A percentile compares a stretch with the other conserved stretches of the same genome.
phyloP scores from a whole-genome alignment of 1,140 invertebrate species.

The Trichoplusia ni region DNA sequence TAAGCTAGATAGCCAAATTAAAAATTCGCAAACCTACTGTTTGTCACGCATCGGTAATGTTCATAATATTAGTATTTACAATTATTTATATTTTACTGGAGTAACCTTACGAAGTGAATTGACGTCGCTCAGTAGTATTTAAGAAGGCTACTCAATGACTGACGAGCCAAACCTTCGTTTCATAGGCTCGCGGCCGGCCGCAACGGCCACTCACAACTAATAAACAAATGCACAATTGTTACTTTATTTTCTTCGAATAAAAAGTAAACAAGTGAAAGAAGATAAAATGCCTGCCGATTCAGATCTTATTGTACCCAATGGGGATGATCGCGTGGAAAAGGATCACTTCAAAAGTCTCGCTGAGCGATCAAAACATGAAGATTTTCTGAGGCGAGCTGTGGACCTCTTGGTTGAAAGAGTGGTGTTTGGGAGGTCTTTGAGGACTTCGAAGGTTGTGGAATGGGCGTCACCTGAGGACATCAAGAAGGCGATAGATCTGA shows the following conservation, averaged over 20 bases:
- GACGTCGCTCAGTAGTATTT: conserved; percentile 68
- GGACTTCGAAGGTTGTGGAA: conserved; percentile 87
- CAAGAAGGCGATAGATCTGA: conserved; percentile 85
- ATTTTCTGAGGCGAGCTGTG: conserved; percentile 86
- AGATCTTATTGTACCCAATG: conserved; percentile 59
- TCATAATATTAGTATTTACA: conserved; percentile 3
- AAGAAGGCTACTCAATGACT: conserved; percentile 65
- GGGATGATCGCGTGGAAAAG: conserved; percentile 48
- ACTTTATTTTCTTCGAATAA: conserved; percentile 38
- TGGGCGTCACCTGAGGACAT: conserved; percentile 88
- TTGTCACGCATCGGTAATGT: not conserved
- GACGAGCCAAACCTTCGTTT: conserved; percentile 60
- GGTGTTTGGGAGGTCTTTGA: conserved; percentile 87
- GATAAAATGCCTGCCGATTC: conserved; percentile 74
- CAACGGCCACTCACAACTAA: conserved; percentile 36
- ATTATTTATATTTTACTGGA: conserved; percentile 38
- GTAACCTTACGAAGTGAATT: conserved; percentile 75
- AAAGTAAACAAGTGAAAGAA: conserved; percentile 27
- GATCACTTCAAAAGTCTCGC: conserved; percentile 81
- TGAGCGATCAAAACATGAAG: conserved; percentile 84
- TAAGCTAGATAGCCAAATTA: not conserved
- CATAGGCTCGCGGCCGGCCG: conserved; percentile 61
- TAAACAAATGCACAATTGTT: conserved; percentile 45
- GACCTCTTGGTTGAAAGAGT: conserved; percentile 88
- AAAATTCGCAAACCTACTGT: not conserved